A percentile compares a stretch with the other conserved stretches of the same genome.
Conservation (phyloP, 2,797 vertebrate species). For the Chrysocyon brachyurus region DNA sequence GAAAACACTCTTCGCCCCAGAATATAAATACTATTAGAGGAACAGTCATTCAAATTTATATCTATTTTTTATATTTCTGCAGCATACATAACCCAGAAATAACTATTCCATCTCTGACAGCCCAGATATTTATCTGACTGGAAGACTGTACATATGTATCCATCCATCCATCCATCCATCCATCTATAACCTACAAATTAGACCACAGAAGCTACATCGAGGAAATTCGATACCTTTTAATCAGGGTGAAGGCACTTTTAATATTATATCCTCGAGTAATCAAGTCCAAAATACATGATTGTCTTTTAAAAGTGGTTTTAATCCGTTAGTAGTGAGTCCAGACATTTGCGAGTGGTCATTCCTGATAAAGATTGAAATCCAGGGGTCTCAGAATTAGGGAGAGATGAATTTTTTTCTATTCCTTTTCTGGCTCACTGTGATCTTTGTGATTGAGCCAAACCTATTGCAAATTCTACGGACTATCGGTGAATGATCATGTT, state of each 20-base stretch:
- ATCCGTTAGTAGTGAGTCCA: conserved; percentile 25
- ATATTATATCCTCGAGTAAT: conserved; percentile 32
- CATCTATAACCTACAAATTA: neutral
- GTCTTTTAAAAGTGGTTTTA: conserved; percentile 47
- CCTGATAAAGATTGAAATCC: conserved; percentile 34
- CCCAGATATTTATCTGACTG: neutral
- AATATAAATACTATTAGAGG: conserved; percentile 29
- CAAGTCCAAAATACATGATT: neutral
- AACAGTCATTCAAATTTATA: conserved; percentile 8
- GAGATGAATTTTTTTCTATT: conserved; percentile 39
- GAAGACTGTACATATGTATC: neutral
- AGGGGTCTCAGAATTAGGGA: neutral
- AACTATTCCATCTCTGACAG: neutral
- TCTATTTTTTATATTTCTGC: conserved; percentile 19
- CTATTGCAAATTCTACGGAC: neutral
- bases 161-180: too few species aligned
- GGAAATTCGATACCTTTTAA: neutral
- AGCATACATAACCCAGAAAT: neutral
- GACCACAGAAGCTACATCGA: neutral
- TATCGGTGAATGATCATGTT: conserved; percentile 4
- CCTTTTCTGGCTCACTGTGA: conserved; percentile 16
- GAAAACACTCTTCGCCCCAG: neutral
- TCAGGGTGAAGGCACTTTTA: neutral
- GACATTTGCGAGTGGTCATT: conserved; percentile 22
- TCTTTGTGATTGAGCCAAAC: conserved; percentile 53